Evolutionary conservation across 2,113 vertebrate species (phyloP).

Genomic region (Butastur rufipennis): DNA sequence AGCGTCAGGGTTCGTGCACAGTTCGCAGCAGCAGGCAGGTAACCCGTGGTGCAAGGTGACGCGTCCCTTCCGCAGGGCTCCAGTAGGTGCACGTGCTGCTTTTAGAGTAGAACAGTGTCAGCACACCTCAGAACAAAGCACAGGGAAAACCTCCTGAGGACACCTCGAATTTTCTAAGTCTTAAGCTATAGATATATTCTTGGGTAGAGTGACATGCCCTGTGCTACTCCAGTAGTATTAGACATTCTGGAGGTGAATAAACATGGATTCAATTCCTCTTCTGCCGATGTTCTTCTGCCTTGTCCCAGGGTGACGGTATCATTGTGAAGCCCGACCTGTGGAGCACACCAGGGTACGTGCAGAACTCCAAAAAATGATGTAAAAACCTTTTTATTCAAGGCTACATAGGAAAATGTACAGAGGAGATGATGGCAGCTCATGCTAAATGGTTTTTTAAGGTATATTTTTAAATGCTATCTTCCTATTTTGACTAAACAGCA

Average conservation of each 20-base stretch:
- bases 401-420: not conserved
- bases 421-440: not conserved
- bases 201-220: not conserved
- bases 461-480: not conserved
- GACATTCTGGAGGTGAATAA: not conserved
- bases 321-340: not conserved
- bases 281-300: not conserved
- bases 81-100: not conserved
- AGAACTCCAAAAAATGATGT: not conserved
- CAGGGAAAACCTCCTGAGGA: not conserved
- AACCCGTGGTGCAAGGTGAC: not conserved
- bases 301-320: not conserved
- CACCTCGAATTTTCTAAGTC: not conserved
- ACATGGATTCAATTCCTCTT: not conserved
- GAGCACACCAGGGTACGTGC: accelerated
- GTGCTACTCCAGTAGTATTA: not conserved
- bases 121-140: not conserved
- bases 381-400: not conserved
- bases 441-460: not conserved
- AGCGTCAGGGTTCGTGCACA: not conserved
- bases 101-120: not conserved
- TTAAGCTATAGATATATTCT: not conserved
- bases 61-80: not conserved
- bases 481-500: not conserved
- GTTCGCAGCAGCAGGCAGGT: not conserved